Evolutionary conservation across 2,113 vertebrate genomes (phyloP), one percentile per base, ranked within the genome.

Genomic region (Scopus umbretta): DNA sequence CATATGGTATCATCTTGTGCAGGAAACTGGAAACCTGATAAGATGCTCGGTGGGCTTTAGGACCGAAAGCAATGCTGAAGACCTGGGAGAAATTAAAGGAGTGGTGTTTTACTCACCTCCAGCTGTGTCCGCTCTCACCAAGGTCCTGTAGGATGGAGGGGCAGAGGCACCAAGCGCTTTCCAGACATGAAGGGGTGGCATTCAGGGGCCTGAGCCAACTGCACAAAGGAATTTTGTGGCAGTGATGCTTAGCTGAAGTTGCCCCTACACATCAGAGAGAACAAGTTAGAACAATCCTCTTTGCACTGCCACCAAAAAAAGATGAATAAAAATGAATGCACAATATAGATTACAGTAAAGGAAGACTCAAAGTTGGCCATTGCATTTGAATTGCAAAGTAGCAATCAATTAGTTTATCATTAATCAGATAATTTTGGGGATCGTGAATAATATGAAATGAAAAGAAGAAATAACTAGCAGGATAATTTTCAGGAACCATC

Each of bases 401-500:
- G 93, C 96, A 97, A 99, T 98, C 98, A 98, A 98, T 99, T 99
- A 98, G 96, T 98, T 98, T 97, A 96, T 96, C 98, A 98, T 99
- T 98, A 99, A 99, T 99, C 98, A 98, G 96, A 94, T 97, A 98
- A 98, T 98, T 98, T 97, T 81, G 91, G 96, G 95, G 92, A 92
- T 97, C 59, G 72, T 98, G 98, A 99, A 98, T 98, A 98, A 98
- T 98, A 97, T 92, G 96, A 97, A 97, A 96, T 95, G 94, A 98
- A 98, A 98, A 98, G 98, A 98, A 98, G 98, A 97, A 97, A 98
- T 98, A 99, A 99, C 99, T 98, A 97, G 96, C 80, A 92, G 97
- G 97, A 98, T 98, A 98, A 99, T 99, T 99, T 99, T 98, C 97
- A 98, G 98, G 98, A 98, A 98, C 97, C 98, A 98, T 98, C 97